Conservation (phyloP, 2,113 vertebrate genomes). For the Ellobius talpinus region DNA sequence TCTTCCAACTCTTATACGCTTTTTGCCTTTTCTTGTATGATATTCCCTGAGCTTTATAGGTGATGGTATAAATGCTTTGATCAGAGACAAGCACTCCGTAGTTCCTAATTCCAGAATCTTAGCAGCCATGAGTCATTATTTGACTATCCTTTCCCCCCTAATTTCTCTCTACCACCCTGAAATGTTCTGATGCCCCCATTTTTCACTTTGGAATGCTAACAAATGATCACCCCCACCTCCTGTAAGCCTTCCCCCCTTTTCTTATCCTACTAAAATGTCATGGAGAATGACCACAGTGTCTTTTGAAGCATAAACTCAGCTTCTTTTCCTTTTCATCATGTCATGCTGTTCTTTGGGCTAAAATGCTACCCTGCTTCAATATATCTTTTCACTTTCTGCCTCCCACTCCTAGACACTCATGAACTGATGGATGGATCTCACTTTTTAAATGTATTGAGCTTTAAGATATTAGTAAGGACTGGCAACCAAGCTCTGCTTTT, state of each 20-base stretch:
- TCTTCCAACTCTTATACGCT: not conserved
- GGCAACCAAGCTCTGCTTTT: not conserved
- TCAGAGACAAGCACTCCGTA: not conserved
- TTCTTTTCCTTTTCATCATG: not conserved
- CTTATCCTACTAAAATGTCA: not conserved
- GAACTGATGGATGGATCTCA: not conserved
- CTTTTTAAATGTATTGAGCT: not conserved
- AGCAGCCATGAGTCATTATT: not conserved
- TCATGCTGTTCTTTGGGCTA: not conserved
- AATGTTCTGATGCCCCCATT: not conserved
- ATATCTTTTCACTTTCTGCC: not conserved
- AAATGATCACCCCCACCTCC: too few relatives aligned
- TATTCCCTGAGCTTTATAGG: not conserved
- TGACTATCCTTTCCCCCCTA: not conserved
- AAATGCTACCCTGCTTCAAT: not conserved
- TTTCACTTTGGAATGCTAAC: not conserved
- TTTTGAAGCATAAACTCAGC: not conserved
- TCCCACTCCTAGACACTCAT: too few relatives aligned
- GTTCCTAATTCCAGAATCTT: not conserved
- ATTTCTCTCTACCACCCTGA: not conserved
- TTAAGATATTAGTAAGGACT: not conserved
- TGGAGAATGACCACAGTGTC: not conserved
- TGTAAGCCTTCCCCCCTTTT: not conserved
- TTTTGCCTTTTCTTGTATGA: not conserved
- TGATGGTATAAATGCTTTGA: not conserved